These are phyloP conservation scores for Daktulosphaira vitifoliae DNA, from an alignment of 1,140 invertebrate species.

Conservation along the genomic window DNA sequence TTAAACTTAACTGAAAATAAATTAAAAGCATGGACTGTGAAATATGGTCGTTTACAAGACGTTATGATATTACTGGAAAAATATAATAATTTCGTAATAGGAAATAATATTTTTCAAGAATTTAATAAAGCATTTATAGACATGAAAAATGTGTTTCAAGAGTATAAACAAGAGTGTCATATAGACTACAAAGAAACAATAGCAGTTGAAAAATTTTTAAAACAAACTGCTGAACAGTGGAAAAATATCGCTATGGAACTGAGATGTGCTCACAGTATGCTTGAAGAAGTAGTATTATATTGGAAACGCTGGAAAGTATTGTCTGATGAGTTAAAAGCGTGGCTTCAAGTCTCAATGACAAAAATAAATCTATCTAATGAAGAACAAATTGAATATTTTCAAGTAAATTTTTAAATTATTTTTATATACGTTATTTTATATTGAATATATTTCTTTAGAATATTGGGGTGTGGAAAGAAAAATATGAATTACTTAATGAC, in stretches of 20 bases:
- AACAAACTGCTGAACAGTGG: constrained; percentile 79
- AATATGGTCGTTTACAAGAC: constrained; percentile 75
- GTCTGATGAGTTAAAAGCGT: constrained; percentile 64
- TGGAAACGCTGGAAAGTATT: constrained; percentile 75
- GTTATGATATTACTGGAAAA: constrained; percentile 76
- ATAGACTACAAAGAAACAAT: constrained; percentile 62
- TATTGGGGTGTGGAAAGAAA: constrained; percentile 80
- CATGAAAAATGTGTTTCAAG: constrained; percentile 83
- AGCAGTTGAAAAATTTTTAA: constrained; percentile 74
- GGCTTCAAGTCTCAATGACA: constrained; percentile 70
- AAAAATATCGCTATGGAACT: constrained; percentile 81
- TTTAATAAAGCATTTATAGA: constrained; percentile 86
- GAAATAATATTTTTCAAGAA: constrained; percentile 86
- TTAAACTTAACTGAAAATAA: constrained; percentile 81
- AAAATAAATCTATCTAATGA: constrained; percentile 70
- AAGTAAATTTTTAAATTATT: constrained; percentile 39
- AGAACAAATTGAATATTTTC: constrained; percentile 69
- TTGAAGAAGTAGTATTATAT: constrained; percentile 78
- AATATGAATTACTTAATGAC: constrained; percentile 69
- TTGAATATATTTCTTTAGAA: constrained; percentile 58
- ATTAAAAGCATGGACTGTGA: constrained; percentile 76
- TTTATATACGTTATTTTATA: constrained; percentile 36
- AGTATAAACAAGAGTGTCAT: constrained; percentile 68
- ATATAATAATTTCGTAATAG: constrained; percentile 83
- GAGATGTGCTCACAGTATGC: constrained; percentile 74